Evolutionary conservation across 2,113 vertebrate species (phyloP), one percentile per base, ranked within the genome.

Genomic region (Campylorhamphus procurvoides): DNA sequence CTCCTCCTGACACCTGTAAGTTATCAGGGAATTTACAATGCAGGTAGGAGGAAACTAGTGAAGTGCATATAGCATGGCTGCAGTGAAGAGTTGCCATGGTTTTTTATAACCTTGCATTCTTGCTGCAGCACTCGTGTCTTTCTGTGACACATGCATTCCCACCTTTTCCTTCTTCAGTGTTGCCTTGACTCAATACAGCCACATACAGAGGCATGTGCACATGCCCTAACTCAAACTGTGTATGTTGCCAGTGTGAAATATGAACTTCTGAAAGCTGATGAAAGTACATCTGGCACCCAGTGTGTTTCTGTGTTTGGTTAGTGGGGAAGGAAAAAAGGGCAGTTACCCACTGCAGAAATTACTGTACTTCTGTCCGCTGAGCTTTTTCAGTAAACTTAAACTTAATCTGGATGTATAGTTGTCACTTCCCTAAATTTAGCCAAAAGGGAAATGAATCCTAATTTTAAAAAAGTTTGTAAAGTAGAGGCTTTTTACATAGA

Each of bases 121-220:
- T 83, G 40, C 35, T 93, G 20, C 39, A 52, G 29, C 53, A 53
- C 39, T 68, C 64, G 14, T 69, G 16, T 22, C 31, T 88, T 62
- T 42, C n/a, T 80, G 19, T 33, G 9, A 27, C 50, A 11, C 2
- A 7, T 10, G 52, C 6, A 35, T 79, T 92, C 19, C 9, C 24
- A 42, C 24, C 10, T 83, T 72, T 42, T 73, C 13, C 9, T 52
- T 28, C 27, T 42, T 37, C 24, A 73, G 13, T 42, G 49, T 47
- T 64, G 14, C 8, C 11, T 75, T 67, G n/a, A 7, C 40, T 92
- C 79, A 31, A 10, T 10, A 33, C n/a, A 55, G 14, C 5, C 6
- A 4, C 12, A 5, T 35, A 28, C 2, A 9, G 4, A 49, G 4
- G 28, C 7, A 23, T 31, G 28, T 16, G 10, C 17, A 10, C 6